phyloP scores from a whole-genome alignment of 2,797 vertebrate species.

The Tapirus indicus region DNA sequence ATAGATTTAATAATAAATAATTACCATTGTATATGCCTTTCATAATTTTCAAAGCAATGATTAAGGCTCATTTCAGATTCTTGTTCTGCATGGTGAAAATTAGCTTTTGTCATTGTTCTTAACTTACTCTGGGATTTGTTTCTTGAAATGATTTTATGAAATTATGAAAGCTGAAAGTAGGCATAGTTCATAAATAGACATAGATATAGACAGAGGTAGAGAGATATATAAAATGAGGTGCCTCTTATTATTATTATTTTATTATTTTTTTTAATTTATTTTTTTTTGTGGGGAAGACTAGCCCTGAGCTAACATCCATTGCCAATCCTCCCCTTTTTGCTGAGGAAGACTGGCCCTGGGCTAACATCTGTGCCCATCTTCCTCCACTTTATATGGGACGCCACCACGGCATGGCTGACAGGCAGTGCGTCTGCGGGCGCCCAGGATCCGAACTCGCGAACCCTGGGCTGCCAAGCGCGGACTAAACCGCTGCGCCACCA shows the following conservation, averaged over 20 bases:
- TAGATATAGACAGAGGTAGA: neutral
- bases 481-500: too few relatives aligned
- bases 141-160: conserved; percentile 1
- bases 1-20: neutral
- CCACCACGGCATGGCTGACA: too few relatives aligned
- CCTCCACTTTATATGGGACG: too few relatives aligned
- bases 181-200: neutral
- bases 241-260: neutral
- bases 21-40: neutral
- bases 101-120: neutral
- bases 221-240: neutral
- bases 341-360: too few relatives aligned
- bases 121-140: neutral
- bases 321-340: too few relatives aligned
- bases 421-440: too few relatives aligned
- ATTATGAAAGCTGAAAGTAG: neutral
- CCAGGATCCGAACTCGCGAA: too few relatives aligned
- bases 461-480: too few relatives aligned
- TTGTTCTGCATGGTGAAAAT: neutral
- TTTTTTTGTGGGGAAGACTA: too few relatives aligned
- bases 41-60: neutral
- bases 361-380: too few relatives aligned
- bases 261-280: too few relatives aligned
- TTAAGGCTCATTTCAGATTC: neutral
- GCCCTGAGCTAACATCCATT: too few relatives aligned